Evolutionary conservation across 2,888 invertebrate genomes (phyloP).

Genomic region (Thymelicus acteon): DNA sequence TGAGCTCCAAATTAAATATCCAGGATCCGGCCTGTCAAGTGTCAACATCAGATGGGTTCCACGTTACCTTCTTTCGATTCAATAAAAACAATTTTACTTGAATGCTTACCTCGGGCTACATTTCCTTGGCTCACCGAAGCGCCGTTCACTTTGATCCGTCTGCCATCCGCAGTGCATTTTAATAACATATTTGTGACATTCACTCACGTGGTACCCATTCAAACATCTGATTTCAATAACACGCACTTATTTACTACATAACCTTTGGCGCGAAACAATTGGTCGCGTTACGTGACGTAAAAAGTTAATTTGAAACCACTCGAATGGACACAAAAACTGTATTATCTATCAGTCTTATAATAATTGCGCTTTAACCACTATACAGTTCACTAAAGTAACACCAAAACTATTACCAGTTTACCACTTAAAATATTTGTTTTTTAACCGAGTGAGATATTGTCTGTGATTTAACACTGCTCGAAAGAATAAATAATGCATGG

Average conservation of each 20-base stretch:
- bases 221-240: constrained; percentile 58
- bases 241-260: constrained; percentile 59
- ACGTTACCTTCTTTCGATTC: background rate
- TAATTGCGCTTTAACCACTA: constrained; percentile 48
- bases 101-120: constrained; percentile 77
- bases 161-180: constrained; percentile 82
- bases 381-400: constrained; percentile 29
- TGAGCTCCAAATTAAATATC: background rate
- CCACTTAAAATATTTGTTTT: background rate
- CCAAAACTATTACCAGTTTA: background rate
- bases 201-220: constrained; percentile 68
- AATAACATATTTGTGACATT: constrained; percentile 74
- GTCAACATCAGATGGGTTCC: background rate
- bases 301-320: constrained; percentile 75
- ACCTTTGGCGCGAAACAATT: constrained; percentile 67
- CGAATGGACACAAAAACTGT: constrained; percentile 63
- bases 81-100: constrained; percentile 11
- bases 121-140: constrained; percentile 70
- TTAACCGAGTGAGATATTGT: background rate
- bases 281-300: constrained; percentile 76
- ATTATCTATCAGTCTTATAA: constrained; percentile 52
- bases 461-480: constrained; percentile 11
- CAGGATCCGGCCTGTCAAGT: background rate
- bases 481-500: constrained; percentile 9
- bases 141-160: constrained; percentile 80